Base-by-base conservation (phyloP, 2,888 invertebrate genomes). In the Opisthograptis luteolata region DNA sequence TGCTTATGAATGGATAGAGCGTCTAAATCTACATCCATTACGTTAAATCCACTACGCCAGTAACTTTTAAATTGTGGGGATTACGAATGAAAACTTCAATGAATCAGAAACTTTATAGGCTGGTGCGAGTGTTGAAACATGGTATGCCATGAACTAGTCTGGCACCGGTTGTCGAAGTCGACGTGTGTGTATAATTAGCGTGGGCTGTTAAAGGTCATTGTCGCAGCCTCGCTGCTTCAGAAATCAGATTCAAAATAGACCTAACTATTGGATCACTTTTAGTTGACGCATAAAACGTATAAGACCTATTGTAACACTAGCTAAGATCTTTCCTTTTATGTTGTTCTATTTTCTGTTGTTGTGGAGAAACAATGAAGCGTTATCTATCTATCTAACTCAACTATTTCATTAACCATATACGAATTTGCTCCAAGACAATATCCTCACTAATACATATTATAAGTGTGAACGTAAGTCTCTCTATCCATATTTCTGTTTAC, bases 181-280 rank as follows among this genome's bases (percentile, higher is more conserved):
- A 72, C 72, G 75, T 71, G 73, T 46, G 76, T 73, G 69, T 89
- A 89, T 89, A 87, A 88, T 89, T 90, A 89, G 88, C 87, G 88
- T 87, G 87, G 87, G 87, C 79, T 78, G 73, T 65, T 71, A 87
- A 86, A 88, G 89, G 87, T 88, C 89, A 90, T 88, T 89, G 89
- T 90, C 89, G 74, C 81, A 81, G 84, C 79, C 76, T 76, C 71
- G 73, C 68, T 70, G 73, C 74, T 74, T 71, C 70, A 66, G 72
- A 70, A 76, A 76, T 74, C 70, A 75, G 73, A 76, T 70, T 77
- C 75, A 73, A 79, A 83, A 79, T 79, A 78, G 73, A 67, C 64
- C 78, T 68, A 73, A 76, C 72, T 72, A 78, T 72, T 68, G 66
- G 55, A 67, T 58, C 56, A 57, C 48, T 35, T 19, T 42, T 42